phyloP scores from a whole-genome alignment of 2,113 vertebrate species.

The Xerus inauris region DNA sequence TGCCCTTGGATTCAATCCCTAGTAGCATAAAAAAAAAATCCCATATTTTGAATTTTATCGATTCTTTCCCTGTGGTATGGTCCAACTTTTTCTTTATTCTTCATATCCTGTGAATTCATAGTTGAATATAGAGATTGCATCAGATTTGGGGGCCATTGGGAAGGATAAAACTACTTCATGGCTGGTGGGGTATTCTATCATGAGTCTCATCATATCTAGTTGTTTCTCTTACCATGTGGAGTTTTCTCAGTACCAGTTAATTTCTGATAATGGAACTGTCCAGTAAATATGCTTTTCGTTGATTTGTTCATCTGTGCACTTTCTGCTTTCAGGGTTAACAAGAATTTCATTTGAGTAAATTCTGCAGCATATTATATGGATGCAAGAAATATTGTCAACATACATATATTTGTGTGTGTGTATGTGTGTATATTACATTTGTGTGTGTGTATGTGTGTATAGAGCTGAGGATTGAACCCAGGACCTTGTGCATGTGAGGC shows the following conservation, averaged over 20 bases:
- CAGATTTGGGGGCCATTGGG: neutral
- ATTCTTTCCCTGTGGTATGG: neutral
- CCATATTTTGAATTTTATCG: neutral
- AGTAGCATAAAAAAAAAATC: neutral
- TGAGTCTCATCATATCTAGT: neutral
- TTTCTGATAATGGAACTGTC: neutral
- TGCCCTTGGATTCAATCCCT: too few species aligned
- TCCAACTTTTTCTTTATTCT: neutral
- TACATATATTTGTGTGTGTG: neutral
- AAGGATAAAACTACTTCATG: neutral
- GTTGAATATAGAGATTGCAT: neutral
- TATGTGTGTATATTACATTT: neutral
- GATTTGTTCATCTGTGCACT: neutral
- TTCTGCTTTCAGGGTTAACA: conserved; percentile 23
- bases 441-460: too few species aligned
- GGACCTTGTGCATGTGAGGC: too few species aligned
- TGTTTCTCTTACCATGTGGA: neutral
- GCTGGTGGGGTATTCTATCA: neutral
- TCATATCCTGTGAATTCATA: neutral
- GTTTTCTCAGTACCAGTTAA: neutral
- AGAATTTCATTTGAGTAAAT: conserved; percentile 39
- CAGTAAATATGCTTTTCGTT: neutral
- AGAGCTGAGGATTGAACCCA: too few species aligned
- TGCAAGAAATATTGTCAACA: neutral
- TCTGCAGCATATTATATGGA: neutral